phyloP scores from a whole-genome alignment of 2,888 invertebrate genomes.

The Serrognathus titanus region DNA sequence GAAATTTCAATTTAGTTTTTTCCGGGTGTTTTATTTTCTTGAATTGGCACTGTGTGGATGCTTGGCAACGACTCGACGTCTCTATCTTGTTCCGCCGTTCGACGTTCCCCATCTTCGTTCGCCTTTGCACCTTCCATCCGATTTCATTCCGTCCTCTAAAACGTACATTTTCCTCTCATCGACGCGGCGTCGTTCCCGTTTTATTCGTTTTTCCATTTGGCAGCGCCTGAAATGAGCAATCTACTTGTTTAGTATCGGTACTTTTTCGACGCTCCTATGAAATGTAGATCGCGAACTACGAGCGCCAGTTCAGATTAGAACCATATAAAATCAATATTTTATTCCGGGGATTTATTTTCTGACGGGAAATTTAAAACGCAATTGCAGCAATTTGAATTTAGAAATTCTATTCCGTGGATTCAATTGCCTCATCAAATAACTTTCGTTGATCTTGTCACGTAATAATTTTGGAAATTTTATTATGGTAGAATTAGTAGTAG shows the following conservation, averaged over 20 bases:
- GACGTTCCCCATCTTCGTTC: background rate
- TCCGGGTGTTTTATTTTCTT: conserved; percentile 28
- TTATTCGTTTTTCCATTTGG: conserved; percentile 4
- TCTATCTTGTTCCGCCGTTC: conserved; percentile 11
- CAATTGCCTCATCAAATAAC: no score
- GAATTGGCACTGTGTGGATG: conserved; percentile 21
- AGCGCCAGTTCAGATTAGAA: no score
- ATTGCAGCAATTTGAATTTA: no score
- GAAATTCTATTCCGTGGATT: no score
- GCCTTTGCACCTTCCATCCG: conserved; percentile 1
- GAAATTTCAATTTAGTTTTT: conserved; percentile 35
- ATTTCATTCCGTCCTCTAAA: conserved; percentile 5
- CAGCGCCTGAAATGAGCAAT: background rate
- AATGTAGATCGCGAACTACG: no score
- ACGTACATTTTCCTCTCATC: conserved; percentile 3
- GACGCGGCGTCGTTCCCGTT: conserved; percentile 1
- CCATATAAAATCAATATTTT: no score
- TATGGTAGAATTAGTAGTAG: no score
- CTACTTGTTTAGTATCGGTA: conserved; percentile 2
- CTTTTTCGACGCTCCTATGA: no score
- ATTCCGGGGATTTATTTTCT: no score
- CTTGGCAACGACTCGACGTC: conserved; percentile 23
- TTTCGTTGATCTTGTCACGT: no score
- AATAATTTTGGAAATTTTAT: no score
- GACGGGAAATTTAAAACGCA: no score